A percentile compares a stretch with the other conserved stretches of the same genome.
phyloP scores from a whole-genome alignment of 1,140 invertebrate genomes.

The Hypothenemus hampei region DNA sequence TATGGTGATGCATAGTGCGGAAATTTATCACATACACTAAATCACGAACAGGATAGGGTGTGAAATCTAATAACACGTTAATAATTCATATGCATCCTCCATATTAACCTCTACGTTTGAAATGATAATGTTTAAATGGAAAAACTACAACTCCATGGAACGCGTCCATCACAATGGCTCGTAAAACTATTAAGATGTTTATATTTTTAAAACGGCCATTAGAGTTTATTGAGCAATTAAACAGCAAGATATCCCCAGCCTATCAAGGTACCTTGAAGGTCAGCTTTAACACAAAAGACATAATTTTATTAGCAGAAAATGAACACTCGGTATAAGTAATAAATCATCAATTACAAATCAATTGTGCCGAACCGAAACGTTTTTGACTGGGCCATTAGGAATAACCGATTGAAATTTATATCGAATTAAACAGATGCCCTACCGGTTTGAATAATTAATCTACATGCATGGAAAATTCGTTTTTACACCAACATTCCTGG shows the following conservation, averaged over 20 bases:
- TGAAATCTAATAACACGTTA: conserved; percentile 13
- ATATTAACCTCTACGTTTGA: too few relatives aligned
- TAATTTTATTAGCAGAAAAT: not conserved
- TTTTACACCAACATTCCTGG: too few relatives aligned
- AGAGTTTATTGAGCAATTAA: conserved; percentile 20
- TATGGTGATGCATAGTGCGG: not conserved
- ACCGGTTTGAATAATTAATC: conserved; percentile 19
- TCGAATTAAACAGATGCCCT: conserved; percentile 16
- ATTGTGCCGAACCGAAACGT: conserved; percentile 9
- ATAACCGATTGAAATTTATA: conserved; percentile 17
- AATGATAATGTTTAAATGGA: too few relatives aligned
- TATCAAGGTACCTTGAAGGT: conserved; percentile 1
- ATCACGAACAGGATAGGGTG: conserved; percentile 1
- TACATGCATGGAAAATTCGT: conserved; percentile 13
- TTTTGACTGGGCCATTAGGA: conserved; percentile 17
- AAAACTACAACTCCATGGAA: too few relatives aligned
- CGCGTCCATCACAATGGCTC: too few relatives aligned
- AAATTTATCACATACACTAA: conserved; percentile 5
- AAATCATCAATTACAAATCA: conserved; percentile 15
- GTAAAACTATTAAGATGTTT: conserved; percentile 24
- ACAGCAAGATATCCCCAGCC: conserved; percentile 11
- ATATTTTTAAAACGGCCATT: conserved; percentile 18
- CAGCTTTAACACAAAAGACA: not conserved
- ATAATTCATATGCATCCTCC: conserved; percentile 10
- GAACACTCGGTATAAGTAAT: not conserved